Conservation (phyloP, 2,113 vertebrate genomes). For the Crotalus helleri region DNA sequence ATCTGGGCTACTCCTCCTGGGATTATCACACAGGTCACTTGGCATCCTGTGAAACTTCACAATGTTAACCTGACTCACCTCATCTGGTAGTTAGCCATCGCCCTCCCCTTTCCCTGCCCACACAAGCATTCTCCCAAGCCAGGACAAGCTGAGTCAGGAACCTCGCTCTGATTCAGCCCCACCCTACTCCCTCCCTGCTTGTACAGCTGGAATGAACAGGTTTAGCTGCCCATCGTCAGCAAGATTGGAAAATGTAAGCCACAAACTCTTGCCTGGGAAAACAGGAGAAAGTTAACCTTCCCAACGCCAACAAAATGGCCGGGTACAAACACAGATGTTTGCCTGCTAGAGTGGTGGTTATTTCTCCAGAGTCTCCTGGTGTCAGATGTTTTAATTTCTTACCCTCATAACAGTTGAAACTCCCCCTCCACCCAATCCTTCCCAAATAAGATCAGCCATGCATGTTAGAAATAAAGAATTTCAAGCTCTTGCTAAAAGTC, state of each 20-base stretch:
- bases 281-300: background rate
- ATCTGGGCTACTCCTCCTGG: background rate
- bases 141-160: slow-evolving; percentile 32
- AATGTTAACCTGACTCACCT: slow-evolving; percentile 2
- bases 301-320: background rate
- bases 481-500: background rate
- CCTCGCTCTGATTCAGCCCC: slow-evolving; percentile 6
- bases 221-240: slow-evolving; percentile 11
- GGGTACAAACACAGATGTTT: background rate
- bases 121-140: background rate
- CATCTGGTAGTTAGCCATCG: background rate
- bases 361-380: background rate
- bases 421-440: background rate
- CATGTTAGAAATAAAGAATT: background rate
- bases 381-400: background rate
- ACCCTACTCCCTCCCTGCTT: background rate
- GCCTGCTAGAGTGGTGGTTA: background rate
- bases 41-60: slow-evolving; percentile 13
- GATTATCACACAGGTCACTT: background rate
- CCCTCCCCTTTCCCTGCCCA: slow-evolving; percentile 15
- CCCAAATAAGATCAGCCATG: background rate
- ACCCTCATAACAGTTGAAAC: no score
- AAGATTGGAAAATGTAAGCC: background rate
- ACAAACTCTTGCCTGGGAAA: background rate
- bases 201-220: slow-evolving; percentile 6